phyloP scores from a whole-genome alignment of 2,113 vertebrate genomes.

The Cyprinodon tularosa region DNA sequence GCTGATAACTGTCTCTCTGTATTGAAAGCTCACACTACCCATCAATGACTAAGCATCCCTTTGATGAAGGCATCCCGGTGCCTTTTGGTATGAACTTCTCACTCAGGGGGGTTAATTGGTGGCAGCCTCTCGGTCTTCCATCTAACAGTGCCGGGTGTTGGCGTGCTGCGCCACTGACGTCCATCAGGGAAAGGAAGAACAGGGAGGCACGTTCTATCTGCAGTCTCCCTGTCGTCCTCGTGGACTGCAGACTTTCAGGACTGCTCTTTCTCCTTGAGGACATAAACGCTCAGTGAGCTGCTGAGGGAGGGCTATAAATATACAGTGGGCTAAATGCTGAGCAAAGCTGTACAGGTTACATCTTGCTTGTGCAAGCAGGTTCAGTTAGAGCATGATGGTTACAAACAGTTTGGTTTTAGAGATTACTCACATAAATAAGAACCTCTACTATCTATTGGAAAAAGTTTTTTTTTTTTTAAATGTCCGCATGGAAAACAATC shows the following conservation, averaged over 20 bases:
- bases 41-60: conserved; percentile 28
- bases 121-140: conserved; percentile 45
- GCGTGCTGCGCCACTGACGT: conserved; percentile 55
- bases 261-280: conserved; percentile 58
- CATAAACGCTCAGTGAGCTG: conserved; percentile 13
- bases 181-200: conserved; percentile 53
- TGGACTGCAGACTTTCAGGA: conserved; percentile 55
- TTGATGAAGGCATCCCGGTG: conserved; percentile 29
- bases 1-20: conserved; percentile 23
- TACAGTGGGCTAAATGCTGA: conserved; percentile 9
- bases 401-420: too few relatives aligned
- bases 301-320: conserved; percentile 37
- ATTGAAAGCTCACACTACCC: conserved; percentile 28
- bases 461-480: too few relatives aligned
- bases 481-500: too few relatives aligned
- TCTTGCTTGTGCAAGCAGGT: conserved; percentile 18
- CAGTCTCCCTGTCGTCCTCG: conserved; percentile 22
- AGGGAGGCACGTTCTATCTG: conserved; percentile 36
- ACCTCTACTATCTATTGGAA: too few relatives aligned
- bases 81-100: conserved; percentile 26
- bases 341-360: background rate
- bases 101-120: conserved; percentile 70
- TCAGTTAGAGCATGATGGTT: conserved; percentile 3
- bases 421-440: too few relatives aligned
- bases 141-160: conserved; percentile 59